phyloP scores from a whole-genome alignment of 2,888 invertebrate species.

The Argyresthia albistria region DNA sequence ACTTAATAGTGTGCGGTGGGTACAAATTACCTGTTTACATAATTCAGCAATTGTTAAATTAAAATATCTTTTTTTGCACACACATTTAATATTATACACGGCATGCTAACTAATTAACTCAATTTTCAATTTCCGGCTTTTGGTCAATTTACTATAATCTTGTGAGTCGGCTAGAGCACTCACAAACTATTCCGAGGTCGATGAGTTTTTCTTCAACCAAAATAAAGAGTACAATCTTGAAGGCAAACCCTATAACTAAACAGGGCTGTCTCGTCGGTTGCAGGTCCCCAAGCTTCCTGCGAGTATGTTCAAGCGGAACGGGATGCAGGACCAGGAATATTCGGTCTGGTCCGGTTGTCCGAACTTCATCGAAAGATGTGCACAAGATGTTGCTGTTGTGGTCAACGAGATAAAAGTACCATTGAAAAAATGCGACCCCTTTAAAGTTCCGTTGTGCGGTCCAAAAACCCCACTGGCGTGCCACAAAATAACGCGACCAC shows the following conservation, averaged over 20 bases:
- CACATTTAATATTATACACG: too few species aligned
- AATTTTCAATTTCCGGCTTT: too few species aligned
- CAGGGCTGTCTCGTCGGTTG: slow-evolving; percentile 39
- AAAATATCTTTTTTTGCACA: too few species aligned
- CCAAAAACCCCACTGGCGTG: slow-evolving; percentile 18
- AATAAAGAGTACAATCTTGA: too few species aligned
- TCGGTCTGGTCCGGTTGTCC: slow-evolving; percentile 45
- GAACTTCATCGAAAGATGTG: slow-evolving; percentile 45
- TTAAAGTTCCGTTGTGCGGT: slow-evolving; percentile 36
- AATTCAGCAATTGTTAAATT: too few species aligned
- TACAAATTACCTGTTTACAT: too few species aligned
- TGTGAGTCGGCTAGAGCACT: too few species aligned
- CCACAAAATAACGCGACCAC: slow-evolving; percentile 32
- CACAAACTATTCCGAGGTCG: too few species aligned
- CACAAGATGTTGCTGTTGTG: slow-evolving; percentile 45
- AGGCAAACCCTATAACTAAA: too few species aligned
- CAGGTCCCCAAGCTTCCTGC: slow-evolving; percentile 56
- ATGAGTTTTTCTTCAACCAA: too few species aligned
- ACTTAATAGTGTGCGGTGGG: slow-evolving; percentile 10
- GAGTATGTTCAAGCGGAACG: slow-evolving; percentile 59
- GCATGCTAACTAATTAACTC: too few species aligned
- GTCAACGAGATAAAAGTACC: slow-evolving; percentile 29
- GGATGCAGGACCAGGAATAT: slow-evolving; percentile 61
- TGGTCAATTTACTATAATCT: too few species aligned
- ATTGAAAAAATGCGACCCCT: slow-evolving; percentile 37